A percentile compares a stretch with the other conserved stretches of the same genome.
These are phyloP conservation scores for Nemotelus nigrinus DNA, from an alignment of 2,888 invertebrate species.

Conservation along the genomic window DNA sequence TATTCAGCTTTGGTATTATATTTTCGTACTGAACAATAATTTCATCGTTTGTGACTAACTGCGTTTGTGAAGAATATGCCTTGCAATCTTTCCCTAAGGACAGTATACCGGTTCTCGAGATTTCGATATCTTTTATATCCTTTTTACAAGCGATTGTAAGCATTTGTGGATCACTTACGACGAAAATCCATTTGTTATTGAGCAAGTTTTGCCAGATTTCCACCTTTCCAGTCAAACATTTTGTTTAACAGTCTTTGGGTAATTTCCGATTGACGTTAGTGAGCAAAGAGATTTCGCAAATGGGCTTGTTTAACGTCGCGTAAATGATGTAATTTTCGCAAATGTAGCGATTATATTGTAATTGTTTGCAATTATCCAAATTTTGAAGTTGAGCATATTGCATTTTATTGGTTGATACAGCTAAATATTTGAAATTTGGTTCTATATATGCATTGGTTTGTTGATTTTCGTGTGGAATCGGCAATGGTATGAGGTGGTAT, in stretches of 20 bases:
- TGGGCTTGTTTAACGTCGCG: background rate
- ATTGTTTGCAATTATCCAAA: background rate
- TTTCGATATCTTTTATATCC: too few relatives aligned
- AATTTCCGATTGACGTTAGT: background rate
- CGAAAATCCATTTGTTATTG: too few relatives aligned
- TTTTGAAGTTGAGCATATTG: conserved; percentile 14
- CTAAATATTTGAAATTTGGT: conserved; percentile 16
- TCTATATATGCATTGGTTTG: conserved; percentile 29
- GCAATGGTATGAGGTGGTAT: conserved; percentile 10
- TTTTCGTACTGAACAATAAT: too few relatives aligned
- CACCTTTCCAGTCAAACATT: background rate
- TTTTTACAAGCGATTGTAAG: too few relatives aligned
- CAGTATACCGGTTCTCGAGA: too few relatives aligned
- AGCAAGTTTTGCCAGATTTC: background rate
- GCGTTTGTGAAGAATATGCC: too few relatives aligned
- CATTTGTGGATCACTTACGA: too few relatives aligned
- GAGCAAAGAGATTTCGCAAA: background rate
- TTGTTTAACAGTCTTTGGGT: background rate
- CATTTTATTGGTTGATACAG: conserved; percentile 11
- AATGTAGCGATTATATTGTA: conserved; percentile 1
- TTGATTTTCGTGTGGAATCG: background rate
- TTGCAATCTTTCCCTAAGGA: too few relatives aligned
- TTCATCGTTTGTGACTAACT: too few relatives aligned
- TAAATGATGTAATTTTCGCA: conserved; percentile 29
- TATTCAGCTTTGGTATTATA: too few relatives aligned